Conservation (phyloP, 2,113 vertebrate species). For the Uria lomvia region DNA sequence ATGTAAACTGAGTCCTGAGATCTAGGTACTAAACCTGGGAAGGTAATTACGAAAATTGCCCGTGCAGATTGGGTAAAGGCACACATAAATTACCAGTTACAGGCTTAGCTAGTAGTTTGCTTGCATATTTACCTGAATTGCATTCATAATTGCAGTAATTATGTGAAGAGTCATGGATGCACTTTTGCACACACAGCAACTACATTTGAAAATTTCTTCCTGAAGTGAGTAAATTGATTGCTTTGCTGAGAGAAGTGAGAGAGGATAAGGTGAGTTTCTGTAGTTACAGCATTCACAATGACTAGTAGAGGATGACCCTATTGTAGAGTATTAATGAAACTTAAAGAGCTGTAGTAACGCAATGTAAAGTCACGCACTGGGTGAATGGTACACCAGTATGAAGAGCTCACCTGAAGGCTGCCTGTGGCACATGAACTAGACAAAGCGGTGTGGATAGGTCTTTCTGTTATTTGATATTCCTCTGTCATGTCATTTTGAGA, state of each 20-base stretch:
- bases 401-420: background rate
- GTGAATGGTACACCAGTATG: background rate
- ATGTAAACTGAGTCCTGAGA: slow-evolving; percentile 6
- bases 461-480: background rate
- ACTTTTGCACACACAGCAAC: background rate
- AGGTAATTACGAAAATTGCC: slow-evolving; percentile 49
- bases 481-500: background rate
- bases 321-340: background rate
- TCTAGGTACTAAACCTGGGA: slow-evolving; percentile 13
- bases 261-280: background rate
- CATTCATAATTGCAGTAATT: slow-evolving; percentile 52
- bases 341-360: fast-evolving
- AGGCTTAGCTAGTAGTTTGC: slow-evolving; percentile 22
- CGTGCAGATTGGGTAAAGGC: slow-evolving; percentile 42
- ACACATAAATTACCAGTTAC: slow-evolving; percentile 51
- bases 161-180: slow-evolving; percentile 4
- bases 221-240: background rate
- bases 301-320: background rate
- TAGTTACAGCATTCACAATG: background rate
- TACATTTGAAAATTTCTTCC: background rate
- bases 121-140: slow-evolving; percentile 41
- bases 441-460: background rate
- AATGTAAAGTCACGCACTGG: background rate
- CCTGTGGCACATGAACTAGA: background rate
- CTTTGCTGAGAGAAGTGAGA: background rate